Conservation (phyloP, 2,888 invertebrate genomes). For the Ametastegia equiseti region DNA sequence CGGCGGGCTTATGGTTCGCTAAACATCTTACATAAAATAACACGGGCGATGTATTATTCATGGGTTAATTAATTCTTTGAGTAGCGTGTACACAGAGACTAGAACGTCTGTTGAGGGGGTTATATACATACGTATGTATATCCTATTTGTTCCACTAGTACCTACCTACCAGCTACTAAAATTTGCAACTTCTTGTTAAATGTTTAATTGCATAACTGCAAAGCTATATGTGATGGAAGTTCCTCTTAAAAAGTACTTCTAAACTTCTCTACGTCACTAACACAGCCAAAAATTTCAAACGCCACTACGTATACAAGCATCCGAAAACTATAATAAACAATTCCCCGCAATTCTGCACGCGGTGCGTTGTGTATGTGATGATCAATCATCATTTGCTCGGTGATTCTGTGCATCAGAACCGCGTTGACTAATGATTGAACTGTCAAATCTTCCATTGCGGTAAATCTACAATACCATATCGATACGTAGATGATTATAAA, state of each 20-base stretch:
- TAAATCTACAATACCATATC: too few species aligned
- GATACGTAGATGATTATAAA: too few species aligned
- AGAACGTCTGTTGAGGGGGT: not conserved
- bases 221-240: not conserved
- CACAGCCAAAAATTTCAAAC: too few species aligned
- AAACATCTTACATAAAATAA: constrained; percentile 39
- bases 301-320: too few species aligned
- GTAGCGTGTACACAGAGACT: not conserved
- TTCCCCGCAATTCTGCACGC: not conserved
- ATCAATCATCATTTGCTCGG: constrained; percentile 32
- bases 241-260: not conserved
- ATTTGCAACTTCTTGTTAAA: not conserved
- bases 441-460: not conserved
- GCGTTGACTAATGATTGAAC: not conserved
- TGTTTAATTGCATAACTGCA: not conserved
- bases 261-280: too few species aligned
- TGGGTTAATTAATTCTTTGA: constrained; percentile 27
- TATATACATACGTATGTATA: too few species aligned
- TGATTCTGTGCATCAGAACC: constrained; percentile 14
- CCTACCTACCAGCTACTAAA: not conserved
- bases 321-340: not conserved
- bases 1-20: constrained; percentile 3
- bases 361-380: not conserved
- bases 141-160: not conserved
- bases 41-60: constrained; percentile 34